phyloP scores from a whole-genome alignment of 2,113 vertebrate genomes.

The Dromiciops gliroides region DNA sequence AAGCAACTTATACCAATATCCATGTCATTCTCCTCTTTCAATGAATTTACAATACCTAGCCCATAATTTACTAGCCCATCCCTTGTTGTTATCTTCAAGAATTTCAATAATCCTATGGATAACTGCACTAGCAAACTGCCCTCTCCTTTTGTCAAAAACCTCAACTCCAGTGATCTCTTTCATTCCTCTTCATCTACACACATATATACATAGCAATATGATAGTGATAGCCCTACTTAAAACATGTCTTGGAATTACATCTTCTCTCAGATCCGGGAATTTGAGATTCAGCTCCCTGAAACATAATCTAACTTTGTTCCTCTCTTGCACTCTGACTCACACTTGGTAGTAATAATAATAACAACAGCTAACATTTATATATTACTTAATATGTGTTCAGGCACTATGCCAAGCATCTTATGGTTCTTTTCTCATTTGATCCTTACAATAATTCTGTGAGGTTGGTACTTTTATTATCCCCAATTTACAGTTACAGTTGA shows the following conservation, averaged over 20 bases:
- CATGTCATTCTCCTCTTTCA: background rate
- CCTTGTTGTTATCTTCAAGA: background rate
- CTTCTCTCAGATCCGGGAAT: background rate
- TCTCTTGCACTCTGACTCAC: background rate
- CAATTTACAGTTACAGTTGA: too few relatives aligned
- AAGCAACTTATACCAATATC: background rate
- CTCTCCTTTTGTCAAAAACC: background rate
- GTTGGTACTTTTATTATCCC: background rate
- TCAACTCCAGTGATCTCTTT: background rate
- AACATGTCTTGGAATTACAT: background rate
- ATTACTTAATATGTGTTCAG: background rate
- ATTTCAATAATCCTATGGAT: background rate
- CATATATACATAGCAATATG: background rate
- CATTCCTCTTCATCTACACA: background rate
- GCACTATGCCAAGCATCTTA: background rate
- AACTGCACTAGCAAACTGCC: background rate
- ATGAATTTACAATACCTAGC: background rate
- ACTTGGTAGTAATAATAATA: background rate
- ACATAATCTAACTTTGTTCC: background rate
- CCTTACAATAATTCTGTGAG: background rate
- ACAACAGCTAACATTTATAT: background rate
- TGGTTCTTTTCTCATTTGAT: background rate
- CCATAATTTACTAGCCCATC: background rate
- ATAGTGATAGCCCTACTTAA: background rate
- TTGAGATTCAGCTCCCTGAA: background rate